phyloP scores from a whole-genome alignment of 1,140 invertebrate genomes.

The Drosophila ambigua region DNA sequence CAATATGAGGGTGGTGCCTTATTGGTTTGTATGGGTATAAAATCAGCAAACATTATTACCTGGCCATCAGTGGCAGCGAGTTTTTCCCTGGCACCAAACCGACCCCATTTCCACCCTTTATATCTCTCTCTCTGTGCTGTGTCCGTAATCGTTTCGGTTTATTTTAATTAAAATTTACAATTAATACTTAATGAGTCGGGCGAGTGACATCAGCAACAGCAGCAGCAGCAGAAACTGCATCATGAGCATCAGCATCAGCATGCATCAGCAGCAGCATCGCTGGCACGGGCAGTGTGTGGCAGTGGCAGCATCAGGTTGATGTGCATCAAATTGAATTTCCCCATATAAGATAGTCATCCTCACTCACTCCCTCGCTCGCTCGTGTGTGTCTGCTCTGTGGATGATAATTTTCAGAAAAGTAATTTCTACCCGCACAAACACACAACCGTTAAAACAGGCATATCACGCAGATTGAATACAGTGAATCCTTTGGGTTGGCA shows the following conservation, averaged over 20 bases:
- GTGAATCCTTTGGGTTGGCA: no score
- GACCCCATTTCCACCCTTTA: neutral
- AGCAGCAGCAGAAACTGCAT: constrained; percentile 12
- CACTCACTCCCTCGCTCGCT: neutral
- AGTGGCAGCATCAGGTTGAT: constrained; percentile 32
- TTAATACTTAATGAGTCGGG: constrained; percentile 79
- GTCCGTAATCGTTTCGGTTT: constrained; percentile 69
- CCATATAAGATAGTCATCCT: constrained; percentile 19
- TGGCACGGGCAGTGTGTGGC: no score
- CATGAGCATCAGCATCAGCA: constrained; percentile 50
- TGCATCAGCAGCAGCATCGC: constrained; percentile 21
- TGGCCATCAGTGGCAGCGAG: constrained; percentile 51
- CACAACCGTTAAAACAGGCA: no score
- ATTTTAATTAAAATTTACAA: constrained; percentile 83
- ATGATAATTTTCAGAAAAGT: constrained; percentile 66
- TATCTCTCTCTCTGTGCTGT: constrained; percentile 15
- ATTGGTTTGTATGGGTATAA: constrained; percentile 18
- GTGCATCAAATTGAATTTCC: constrained; percentile 73
- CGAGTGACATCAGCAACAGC: constrained; percentile 56
- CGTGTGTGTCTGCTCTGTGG: constrained; percentile 30
- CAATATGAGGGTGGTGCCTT: neutral
- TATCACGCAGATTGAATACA: constrained; percentile 44
- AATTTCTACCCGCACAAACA: constrained; percentile 42
- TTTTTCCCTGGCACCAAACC: neutral
- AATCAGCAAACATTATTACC: constrained; percentile 74